phyloP scores from a whole-genome alignment of 2,888 invertebrate genomes.

The Diarsia brunnea region DNA sequence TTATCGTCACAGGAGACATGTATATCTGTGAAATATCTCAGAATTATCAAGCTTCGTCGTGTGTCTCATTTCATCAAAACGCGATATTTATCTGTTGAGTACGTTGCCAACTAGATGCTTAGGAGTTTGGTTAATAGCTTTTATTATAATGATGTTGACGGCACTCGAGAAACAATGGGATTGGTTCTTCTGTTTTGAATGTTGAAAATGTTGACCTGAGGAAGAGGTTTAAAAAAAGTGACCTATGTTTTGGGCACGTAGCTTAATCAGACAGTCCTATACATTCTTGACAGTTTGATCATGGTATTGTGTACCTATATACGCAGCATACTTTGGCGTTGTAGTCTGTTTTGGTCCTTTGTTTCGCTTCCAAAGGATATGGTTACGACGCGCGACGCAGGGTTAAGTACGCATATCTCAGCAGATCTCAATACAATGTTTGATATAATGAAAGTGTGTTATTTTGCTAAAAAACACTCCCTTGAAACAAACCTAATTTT shows the following conservation, averaged over 20 bases:
- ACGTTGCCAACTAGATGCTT: conserved; percentile 55
- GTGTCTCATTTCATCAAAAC: conserved; percentile 62
- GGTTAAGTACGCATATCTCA: background rate
- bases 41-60: conserved; percentile 47
- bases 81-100: conserved; percentile 49
- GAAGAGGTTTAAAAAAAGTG: background rate
- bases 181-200: background rate
- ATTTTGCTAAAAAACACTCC: background rate
- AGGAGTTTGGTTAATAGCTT: conserved; percentile 17
- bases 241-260: background rate
- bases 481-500: background rate
- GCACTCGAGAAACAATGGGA: background rate
- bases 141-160: conserved; percentile 12
- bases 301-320: background rate
- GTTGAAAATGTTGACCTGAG: background rate
- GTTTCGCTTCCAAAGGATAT: background rate
- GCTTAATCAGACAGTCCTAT: too few relatives aligned
- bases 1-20: conserved; percentile 47
- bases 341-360: background rate
- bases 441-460: background rate
- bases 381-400: background rate
- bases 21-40: conserved; percentile 52
- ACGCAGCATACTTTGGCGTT: background rate
- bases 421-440: background rate
- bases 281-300: background rate